Conservation (phyloP, 1,140 invertebrate species). For the Drosophila miranda region DNA sequence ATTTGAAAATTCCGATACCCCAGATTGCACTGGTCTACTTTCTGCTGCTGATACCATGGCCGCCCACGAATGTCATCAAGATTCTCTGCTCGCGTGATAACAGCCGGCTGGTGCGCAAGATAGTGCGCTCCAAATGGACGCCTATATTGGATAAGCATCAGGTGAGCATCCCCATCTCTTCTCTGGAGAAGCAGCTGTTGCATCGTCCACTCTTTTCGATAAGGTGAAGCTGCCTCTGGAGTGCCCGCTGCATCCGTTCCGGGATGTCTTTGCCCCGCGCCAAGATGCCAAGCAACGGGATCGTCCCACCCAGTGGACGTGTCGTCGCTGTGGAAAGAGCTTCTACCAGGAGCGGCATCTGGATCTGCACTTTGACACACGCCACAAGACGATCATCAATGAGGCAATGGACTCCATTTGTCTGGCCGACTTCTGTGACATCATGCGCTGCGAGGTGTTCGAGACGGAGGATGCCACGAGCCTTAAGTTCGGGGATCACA, state of each 20-base stretch:
- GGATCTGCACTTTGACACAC: constrained; percentile 94
- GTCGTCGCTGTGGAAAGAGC: constrained; percentile 95
- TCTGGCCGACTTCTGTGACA: constrained; percentile 96
- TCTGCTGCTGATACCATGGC: constrained; percentile 90
- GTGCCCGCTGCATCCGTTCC: constrained; percentile 93
- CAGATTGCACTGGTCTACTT: constrained; percentile 70
- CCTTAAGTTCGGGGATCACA: constrained; percentile 83
- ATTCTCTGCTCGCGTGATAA: constrained; percentile 94
- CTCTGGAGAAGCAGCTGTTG: too few relatives aligned
- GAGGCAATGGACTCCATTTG: constrained; percentile 94
- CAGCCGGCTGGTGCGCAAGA: constrained; percentile 92
- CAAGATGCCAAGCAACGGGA: constrained; percentile 91
- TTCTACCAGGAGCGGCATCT: constrained; percentile 94
- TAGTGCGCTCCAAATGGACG: constrained; percentile 95
- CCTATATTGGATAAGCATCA: constrained; percentile 93
- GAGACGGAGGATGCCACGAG: constrained; percentile 87
- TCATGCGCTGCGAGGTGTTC: constrained; percentile 96
- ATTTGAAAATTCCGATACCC: constrained; percentile 12
- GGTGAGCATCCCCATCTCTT: constrained; percentile 79
- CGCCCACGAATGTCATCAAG: constrained; percentile 92
- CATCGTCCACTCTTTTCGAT: background rate
- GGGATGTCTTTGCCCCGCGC: constrained; percentile 93
- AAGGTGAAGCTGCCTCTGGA: constrained; percentile 89
- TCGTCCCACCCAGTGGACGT: constrained; percentile 94
- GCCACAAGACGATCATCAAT: constrained; percentile 93